Conservation (phyloP, 2,113 vertebrate genomes). For the Equus przewalskii region DNA sequence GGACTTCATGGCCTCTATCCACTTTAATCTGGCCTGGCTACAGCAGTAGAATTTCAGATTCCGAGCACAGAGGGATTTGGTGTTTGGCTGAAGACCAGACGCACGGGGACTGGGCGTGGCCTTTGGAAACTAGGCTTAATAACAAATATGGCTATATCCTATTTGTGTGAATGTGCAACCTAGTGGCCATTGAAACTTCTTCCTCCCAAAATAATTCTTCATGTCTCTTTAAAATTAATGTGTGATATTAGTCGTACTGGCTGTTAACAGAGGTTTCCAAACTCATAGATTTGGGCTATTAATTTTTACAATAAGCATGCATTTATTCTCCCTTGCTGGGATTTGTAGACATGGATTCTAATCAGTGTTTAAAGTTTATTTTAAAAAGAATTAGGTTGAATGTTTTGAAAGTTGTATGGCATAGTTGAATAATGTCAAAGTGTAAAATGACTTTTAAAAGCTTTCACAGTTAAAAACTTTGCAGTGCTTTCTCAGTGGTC, state of each 20-base stretch:
- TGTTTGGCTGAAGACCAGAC: neutral
- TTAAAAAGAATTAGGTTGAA: slow-evolving; percentile 57
- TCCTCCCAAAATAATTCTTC: neutral
- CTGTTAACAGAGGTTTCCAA: neutral
- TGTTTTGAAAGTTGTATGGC: slow-evolving; percentile 45
- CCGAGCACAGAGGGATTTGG: neutral
- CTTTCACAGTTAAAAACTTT: slow-evolving; percentile 49
- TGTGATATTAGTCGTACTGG: neutral
- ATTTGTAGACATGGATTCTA: neutral
- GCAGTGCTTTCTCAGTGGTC: neutral
- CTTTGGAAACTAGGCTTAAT: neutral
- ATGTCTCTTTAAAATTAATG: neutral
- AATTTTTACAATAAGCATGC: neutral
- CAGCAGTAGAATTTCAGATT: neutral
- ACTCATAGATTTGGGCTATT: neutral
- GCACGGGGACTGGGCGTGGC: neutral
- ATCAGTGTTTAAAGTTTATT: slow-evolving; percentile 13
- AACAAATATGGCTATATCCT: neutral
- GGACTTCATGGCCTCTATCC: neutral
- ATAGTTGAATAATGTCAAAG: slow-evolving; percentile 16
- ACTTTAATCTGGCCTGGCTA: neutral
- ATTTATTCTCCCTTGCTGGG: slow-evolving; percentile 19
- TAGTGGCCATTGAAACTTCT: neutral
- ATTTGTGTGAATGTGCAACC: neutral
- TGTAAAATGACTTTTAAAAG: slow-evolving; percentile 50